Percentiles rank a stretch among this genome's conserved stretches.
phyloP scores from a whole-genome alignment of 2,888 invertebrate genomes.

The Isotomurus palustris region DNA sequence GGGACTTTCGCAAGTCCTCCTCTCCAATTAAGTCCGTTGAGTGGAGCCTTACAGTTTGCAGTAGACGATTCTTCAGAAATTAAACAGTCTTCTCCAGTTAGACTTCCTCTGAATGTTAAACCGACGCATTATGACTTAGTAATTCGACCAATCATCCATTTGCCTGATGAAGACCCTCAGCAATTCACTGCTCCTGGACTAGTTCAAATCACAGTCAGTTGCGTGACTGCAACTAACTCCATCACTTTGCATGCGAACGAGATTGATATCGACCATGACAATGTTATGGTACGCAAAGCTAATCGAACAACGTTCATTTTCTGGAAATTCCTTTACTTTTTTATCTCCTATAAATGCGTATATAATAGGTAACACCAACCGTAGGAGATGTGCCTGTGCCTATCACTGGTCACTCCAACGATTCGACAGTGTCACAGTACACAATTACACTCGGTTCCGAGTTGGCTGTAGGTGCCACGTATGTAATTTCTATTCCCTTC shows the following conservation, averaged over 20 bases:
- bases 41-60: too few relatives aligned
- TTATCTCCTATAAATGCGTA: too few relatives aligned
- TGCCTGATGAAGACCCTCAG: not conserved
- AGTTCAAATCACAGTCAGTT: slow-evolving; percentile 14
- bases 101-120: slow-evolving; percentile 14
- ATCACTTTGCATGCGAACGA: slow-evolving; percentile 20
- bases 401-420: too few relatives aligned
- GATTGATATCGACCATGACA: not conserved
- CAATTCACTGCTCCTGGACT: slow-evolving; percentile 20
- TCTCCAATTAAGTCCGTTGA: not conserved
- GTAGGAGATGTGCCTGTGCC: too few relatives aligned
- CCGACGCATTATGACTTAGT: slow-evolving; percentile 23
- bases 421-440: slow-evolving; percentile 11
- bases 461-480: slow-evolving; percentile 12
- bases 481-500: slow-evolving; percentile 24
- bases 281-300: slow-evolving; percentile 16
- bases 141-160: slow-evolving; percentile 17
- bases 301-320: too few relatives aligned
- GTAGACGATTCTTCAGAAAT: too few relatives aligned
- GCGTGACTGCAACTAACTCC: slow-evolving; percentile 1
- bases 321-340: too few relatives aligned
- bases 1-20: not conserved
- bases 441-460: slow-evolving; percentile 11
- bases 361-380: too few relatives aligned
- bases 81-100: too few relatives aligned